Percentiles rank a stretch among this genome's conserved stretches.
Conservation (phyloP, 35 echinoderm and acorn worm genomes). For the Ptychodera flava region DNA sequence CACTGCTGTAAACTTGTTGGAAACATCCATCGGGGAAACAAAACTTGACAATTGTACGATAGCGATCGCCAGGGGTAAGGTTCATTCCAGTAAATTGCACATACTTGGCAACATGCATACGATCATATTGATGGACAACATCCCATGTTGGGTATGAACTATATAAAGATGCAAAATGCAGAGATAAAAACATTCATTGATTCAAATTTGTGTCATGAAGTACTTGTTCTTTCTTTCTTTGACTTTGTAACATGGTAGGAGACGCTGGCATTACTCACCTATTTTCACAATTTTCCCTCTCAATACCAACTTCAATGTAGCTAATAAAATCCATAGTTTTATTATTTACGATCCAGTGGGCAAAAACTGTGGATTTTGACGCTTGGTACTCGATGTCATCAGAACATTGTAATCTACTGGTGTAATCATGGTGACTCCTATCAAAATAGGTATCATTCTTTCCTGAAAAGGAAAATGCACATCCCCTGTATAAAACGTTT, state of each 20-base stretch:
- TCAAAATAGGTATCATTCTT: not conserved
- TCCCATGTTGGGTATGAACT: not conserved
- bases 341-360: not conserved
- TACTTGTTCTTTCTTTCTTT: not conserved
- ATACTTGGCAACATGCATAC: not conserved
- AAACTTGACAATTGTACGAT: conserved; percentile 2
- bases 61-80: not conserved
- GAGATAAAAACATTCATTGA: not conserved
- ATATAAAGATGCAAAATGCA: not conserved
- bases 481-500: too few species aligned
- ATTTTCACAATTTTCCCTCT: not conserved
- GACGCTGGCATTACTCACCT: not conserved
- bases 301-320: not conserved
- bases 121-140: not conserved
- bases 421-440: not conserved
- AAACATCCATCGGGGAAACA: conserved; percentile 16
- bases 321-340: not conserved
- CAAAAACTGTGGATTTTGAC: not conserved
- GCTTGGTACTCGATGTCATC: not conserved
- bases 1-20: conserved; percentile 1
- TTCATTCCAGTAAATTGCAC: not conserved
- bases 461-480: too few species aligned
- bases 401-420: not conserved
- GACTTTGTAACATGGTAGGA: not conserved
- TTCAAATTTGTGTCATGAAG: not conserved